Evolutionary conservation across 2,888 invertebrate genomes (phyloP), one percentile per base, ranked within the genome.

Genomic region (Quadroppia sp.): DNA sequence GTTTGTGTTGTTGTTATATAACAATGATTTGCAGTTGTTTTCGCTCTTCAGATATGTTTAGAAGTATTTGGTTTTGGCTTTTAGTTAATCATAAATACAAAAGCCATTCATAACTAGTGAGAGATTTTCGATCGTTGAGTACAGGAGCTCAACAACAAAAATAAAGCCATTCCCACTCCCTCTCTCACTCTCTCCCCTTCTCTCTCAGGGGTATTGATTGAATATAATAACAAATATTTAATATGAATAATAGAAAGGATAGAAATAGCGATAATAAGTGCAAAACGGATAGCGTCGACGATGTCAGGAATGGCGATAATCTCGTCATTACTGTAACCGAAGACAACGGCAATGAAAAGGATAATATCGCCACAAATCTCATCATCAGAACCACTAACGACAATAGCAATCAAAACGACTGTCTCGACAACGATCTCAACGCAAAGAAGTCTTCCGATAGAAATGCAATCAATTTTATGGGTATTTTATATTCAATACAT

Each of bases 371-470:
- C 1, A 67, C 32, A 9, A 67, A 67, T 32, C 25, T 2, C n/a
- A 30, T 61, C n/a, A 32, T 13, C 20, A 30, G 40, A 32, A 1
- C 40, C 1, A 2, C 23, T 17, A 42, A 0, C 13, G 23, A 20
- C 4, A 13, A 42, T 11, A 67, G 40, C n/a, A 67, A 40, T 15
- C 17, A 2, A 11, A 36, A 40, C 40, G 23, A 40, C 32, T 23
- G 36, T 67, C 1, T 2, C n/a, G 23, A 40, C 15, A 42, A 20
- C 40, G 17, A 56, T 56, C 17, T 25, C 13, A 23, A 32, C 15
- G 42, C 20, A 67, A 67, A 67, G 36, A 67, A 67, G 67, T 67
- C 67, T 67, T 67, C 67, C 67, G 36, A 67, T 40, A 67, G 67
- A 42, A 67, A 67, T 67, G 42, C 40, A 7, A 67, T 67, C 67